Evolutionary conservation across 2,888 invertebrate genomes (phyloP).

Genomic region (Eilema caniola): DNA sequence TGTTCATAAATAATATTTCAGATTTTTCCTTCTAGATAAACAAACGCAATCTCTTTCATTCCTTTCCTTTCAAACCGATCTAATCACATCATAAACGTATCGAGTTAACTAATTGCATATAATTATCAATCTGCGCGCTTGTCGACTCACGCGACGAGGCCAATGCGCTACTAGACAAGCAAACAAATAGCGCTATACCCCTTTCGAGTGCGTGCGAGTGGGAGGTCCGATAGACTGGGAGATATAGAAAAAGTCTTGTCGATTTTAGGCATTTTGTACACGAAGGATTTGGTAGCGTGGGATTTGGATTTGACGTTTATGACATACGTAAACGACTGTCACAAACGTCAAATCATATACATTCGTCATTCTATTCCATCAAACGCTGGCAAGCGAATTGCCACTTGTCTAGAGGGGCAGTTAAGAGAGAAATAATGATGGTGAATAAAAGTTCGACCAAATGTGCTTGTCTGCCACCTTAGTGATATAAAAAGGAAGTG

Average conservation of each 20-base stretch:
- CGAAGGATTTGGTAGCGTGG: background rate
- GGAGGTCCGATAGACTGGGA: constrained; percentile 8
- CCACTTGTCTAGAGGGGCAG: too few relatives aligned
- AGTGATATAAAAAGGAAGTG: too few relatives aligned
- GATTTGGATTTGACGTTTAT: too few relatives aligned
- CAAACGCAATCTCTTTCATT: background rate
- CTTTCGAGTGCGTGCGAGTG: constrained; percentile 3
- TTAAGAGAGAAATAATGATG: too few relatives aligned
- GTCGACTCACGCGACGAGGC: constrained; percentile 32
- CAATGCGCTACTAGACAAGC: constrained; percentile 18
- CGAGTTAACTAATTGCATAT: constrained; percentile 27
- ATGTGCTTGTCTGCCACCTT: too few relatives aligned
- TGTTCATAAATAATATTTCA: background rate
- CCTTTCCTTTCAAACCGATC: constrained; percentile 17
- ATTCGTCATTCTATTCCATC: too few relatives aligned
- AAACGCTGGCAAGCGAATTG: too few relatives aligned
- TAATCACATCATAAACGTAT: constrained; percentile 36
- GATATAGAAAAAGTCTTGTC: background rate
- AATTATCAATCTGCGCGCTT: constrained; percentile 39
- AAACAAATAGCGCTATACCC: background rate
- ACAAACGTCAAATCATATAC: too few relatives aligned
- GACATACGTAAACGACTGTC: too few relatives aligned
- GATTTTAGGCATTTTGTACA: background rate
- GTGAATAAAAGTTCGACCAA: too few relatives aligned
- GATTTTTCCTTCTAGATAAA: background rate